A percentile compares a stretch with the other conserved stretches of the same genome.
These are phyloP conservation scores for Pseudochirops corinnae DNA, from an alignment of 2,797 vertebrate species.

Conservation along the genomic window DNA sequence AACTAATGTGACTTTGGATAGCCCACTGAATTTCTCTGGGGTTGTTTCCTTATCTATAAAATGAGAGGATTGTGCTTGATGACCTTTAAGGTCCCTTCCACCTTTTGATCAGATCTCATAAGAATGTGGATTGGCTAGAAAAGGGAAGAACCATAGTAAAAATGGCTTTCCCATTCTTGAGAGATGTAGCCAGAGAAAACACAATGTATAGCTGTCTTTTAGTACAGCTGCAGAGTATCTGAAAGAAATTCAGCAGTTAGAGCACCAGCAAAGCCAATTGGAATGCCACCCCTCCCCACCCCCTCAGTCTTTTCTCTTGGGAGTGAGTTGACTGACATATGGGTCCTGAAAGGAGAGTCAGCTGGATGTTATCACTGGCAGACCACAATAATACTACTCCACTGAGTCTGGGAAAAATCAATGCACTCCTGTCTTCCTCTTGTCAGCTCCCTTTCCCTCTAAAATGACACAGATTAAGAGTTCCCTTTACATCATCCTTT, in stretches of 20 bases:
- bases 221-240: not conserved
- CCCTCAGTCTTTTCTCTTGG: not conserved
- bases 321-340: not conserved
- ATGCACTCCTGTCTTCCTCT: not conserved
- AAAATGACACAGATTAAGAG: slow-evolving; percentile 57
- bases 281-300: not conserved
- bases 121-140: not conserved
- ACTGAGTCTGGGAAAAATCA: not conserved
- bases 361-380: not conserved
- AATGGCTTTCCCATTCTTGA: not conserved
- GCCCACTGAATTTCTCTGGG: not conserved
- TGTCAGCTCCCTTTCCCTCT: not conserved
- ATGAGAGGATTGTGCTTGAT: not conserved
- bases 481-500: slow-evolving; percentile 53
- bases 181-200: not conserved
- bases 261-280: not conserved
- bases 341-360: not conserved
- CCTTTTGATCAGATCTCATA: not conserved
- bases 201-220: not conserved
- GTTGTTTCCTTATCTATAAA: not conserved
- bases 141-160: not conserved
- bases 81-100: not conserved
- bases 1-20: not conserved
- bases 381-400: not conserved
- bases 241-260: not conserved